Evolutionary conservation across 1,140 invertebrate genomes (phyloP).

Genomic region (Arion vulgaris): DNA sequence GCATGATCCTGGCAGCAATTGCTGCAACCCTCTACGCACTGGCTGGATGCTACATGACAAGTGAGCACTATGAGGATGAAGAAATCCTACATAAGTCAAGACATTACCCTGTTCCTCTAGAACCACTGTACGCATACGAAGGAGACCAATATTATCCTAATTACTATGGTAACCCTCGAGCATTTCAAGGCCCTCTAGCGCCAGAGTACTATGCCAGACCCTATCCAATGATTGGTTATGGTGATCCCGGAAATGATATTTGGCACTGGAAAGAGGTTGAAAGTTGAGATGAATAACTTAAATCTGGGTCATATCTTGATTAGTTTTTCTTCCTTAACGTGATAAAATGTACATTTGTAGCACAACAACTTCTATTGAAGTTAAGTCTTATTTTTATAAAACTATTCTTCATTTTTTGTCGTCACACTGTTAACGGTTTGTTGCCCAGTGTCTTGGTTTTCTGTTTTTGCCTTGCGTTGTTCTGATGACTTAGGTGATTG

Average conservation of each 20-base stretch:
- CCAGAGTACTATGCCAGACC: conserved; percentile 54
- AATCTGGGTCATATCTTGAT: no score
- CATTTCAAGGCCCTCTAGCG: conserved; percentile 38
- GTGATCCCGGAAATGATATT: conserved; percentile 40
- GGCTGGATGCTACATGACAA: conserved; percentile 63
- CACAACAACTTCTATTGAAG: no score
- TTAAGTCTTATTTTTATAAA: no score
- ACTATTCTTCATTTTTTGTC: no score
- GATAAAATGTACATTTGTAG: no score
- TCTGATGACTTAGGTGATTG: no score
- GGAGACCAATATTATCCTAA: conserved; percentile 32
- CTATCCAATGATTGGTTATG: conserved; percentile 54
- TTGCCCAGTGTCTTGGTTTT: no score
- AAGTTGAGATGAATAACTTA: conserved; percentile 19
- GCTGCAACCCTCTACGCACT: conserved; percentile 64
- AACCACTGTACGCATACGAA: conserved; percentile 45
- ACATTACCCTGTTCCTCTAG: conserved; percentile 52
- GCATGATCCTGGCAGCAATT: conserved; percentile 61
- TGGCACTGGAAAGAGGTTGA: conserved; percentile 40
- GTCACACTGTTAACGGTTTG: no score
- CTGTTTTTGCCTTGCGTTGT: no score
- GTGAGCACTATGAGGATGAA: conserved; percentile 52
- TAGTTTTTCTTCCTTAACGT: no score
- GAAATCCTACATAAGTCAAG: conserved; percentile 49
- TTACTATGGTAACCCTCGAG: conserved; percentile 48